phyloP scores from a whole-genome alignment of 2,888 invertebrate genomes.

The Limnephilus marmoratus region DNA sequence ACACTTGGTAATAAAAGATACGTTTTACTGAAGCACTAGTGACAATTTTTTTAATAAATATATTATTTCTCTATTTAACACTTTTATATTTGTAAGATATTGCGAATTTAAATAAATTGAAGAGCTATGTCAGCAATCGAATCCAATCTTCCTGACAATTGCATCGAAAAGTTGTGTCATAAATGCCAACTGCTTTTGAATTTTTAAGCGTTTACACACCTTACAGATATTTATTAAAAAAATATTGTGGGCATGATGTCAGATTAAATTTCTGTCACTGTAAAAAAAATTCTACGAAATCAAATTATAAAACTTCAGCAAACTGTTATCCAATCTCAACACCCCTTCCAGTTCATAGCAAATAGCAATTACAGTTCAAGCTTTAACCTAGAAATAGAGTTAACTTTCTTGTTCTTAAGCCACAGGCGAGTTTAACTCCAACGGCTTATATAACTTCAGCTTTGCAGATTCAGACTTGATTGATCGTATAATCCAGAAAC shows the following conservation, averaged over 20 bases:
- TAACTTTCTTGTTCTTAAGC: background rate
- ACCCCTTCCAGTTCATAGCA: background rate
- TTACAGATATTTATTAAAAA: background rate
- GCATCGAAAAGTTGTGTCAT: too few relatives aligned
- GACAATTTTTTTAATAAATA: too few relatives aligned
- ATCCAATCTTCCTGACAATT: too few relatives aligned
- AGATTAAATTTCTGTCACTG: background rate
- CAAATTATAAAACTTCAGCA: background rate
- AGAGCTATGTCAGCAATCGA: too few relatives aligned
- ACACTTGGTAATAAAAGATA: too few relatives aligned
- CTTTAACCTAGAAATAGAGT: background rate
- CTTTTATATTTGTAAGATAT: too few relatives aligned
- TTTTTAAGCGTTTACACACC: background rate
- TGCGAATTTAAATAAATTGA: too few relatives aligned
- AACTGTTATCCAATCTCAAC: background rate
- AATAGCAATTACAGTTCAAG: background rate
- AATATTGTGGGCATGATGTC: background rate
- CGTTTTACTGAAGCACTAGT: too few relatives aligned
- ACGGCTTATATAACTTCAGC: background rate
- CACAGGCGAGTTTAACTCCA: background rate
- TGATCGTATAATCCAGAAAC: background rate
- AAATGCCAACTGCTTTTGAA: too few relatives aligned
- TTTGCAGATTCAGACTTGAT: background rate
- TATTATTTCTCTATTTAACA: too few relatives aligned
- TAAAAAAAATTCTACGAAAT: background rate